phyloP scores from a whole-genome alignment of 2,113 vertebrate species.

The Hylia prasina region DNA sequence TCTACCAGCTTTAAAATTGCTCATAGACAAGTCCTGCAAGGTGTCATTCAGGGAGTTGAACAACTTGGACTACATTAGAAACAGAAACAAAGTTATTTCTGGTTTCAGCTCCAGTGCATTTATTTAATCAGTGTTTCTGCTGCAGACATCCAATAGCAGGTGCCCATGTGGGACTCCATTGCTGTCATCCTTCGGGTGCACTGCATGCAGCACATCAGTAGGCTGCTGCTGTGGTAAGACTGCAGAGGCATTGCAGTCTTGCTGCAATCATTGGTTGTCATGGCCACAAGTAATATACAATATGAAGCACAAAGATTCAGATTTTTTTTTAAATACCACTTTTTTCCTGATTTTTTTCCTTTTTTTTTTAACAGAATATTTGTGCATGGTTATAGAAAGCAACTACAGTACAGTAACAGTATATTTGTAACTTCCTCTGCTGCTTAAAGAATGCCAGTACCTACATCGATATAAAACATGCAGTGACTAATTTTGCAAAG shows the following conservation, averaged over 20 bases:
- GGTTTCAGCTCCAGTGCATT: neutral
- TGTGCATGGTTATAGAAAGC: neutral
- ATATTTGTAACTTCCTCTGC: neutral
- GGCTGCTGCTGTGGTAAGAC: neutral
- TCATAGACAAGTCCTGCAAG: neutral
- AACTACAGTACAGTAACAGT: neutral
- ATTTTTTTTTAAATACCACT: neutral
- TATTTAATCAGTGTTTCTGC: neutral
- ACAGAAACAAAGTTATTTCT: neutral
- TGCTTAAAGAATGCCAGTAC: neutral
- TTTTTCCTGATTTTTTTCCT: neutral
- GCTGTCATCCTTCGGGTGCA: neutral
- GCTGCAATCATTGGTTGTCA: slow-evolving; percentile 24
- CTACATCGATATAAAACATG: neutral
- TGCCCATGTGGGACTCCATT: neutral
- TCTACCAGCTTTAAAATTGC: neutral
- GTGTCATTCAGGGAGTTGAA: neutral
- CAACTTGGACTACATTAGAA: neutral
- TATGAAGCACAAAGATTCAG: neutral
- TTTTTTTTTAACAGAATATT: neutral
- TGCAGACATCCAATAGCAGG: neutral
- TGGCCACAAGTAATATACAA: slow-evolving; percentile 18
- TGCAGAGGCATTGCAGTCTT: slow-evolving; percentile 52
- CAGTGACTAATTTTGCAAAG: neutral
- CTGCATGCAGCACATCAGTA: neutral